A percentile compares a stretch with the other conserved stretches of the same genome.
Conservation (phyloP, 2,113 vertebrate genomes). For the Chloropsis hardwickii region DNA sequence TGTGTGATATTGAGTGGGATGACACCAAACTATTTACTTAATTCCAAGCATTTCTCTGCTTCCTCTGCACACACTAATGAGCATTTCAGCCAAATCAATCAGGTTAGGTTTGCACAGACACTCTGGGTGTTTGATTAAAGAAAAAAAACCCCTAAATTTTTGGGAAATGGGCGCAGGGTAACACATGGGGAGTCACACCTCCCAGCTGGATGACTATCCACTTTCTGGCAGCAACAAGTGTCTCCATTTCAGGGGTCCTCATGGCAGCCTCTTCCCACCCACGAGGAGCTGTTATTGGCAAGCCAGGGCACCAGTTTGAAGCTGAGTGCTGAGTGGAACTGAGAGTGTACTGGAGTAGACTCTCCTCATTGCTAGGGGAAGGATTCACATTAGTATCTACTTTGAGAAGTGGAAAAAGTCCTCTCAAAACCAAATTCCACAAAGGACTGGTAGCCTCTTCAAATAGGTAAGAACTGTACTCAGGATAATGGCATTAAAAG, state of each 20-base stretch:
- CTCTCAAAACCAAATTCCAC: neutral
- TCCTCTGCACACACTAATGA: neutral
- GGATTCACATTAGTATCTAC: neutral
- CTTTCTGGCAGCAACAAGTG: neutral
- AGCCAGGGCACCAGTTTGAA: neutral
- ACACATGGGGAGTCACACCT: neutral
- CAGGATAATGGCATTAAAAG: neutral
- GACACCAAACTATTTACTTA: neutral
- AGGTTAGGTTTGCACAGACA: neutral
- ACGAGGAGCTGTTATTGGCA: neutral
- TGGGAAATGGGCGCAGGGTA: neutral
- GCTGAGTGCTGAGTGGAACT: neutral
- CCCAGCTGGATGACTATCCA: neutral
- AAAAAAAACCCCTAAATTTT: rapidly evolving
- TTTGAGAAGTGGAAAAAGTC: neutral
- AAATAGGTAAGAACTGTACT: neutral
- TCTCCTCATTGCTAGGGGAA: neutral
- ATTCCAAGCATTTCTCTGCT: neutral
- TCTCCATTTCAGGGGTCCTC: neutral
- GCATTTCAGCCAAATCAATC: neutral
- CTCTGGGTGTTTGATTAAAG: neutral
- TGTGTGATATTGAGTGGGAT: neutral
- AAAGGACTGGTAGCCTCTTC: neutral
- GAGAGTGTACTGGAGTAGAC: neutral
- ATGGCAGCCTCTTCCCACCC: neutral